A percentile compares a stretch with the other conserved stretches of the same genome.
Conservation (phyloP, 2,797 vertebrate species). For the Gymnothorax javanicus region DNA sequence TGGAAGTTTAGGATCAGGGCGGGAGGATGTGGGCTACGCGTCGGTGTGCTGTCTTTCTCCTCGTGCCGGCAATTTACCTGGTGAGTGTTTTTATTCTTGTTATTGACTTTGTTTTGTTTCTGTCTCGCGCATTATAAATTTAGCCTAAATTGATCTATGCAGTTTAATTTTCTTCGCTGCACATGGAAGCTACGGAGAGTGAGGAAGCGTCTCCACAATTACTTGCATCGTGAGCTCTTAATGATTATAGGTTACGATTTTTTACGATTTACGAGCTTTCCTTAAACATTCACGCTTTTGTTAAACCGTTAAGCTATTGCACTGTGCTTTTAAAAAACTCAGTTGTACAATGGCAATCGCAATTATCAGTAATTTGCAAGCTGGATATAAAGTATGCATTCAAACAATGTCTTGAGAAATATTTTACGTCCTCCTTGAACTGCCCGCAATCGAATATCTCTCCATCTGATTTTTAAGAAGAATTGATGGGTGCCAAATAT, state of each 20-base stretch:
- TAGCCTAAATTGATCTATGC: not conserved
- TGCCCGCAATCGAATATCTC: not conserved
- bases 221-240: not conserved
- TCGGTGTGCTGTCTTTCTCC: constrained; percentile 89
- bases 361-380: not conserved
- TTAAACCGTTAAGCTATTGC: no score
- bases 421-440: not conserved
- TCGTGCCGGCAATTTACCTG: constrained; percentile 86
- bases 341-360: not conserved
- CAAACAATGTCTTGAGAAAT: not conserved
- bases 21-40: constrained; percentile 92
- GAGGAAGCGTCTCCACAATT: not conserved
- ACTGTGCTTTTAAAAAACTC: no score
- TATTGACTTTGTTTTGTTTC: not conserved
- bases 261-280: no score
- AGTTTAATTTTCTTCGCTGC: not conserved
- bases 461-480: not conserved
- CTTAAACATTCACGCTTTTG: no score
- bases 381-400: not conserved
- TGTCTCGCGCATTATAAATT: not conserved
- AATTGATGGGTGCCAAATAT: not conserved
- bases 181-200: not conserved
- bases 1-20: constrained; percentile 89
- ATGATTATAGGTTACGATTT: not conserved
- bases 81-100: constrained; percentile 74